phyloP scores from a whole-genome alignment of 2,113 vertebrate species.

The Microtus montanus region DNA sequence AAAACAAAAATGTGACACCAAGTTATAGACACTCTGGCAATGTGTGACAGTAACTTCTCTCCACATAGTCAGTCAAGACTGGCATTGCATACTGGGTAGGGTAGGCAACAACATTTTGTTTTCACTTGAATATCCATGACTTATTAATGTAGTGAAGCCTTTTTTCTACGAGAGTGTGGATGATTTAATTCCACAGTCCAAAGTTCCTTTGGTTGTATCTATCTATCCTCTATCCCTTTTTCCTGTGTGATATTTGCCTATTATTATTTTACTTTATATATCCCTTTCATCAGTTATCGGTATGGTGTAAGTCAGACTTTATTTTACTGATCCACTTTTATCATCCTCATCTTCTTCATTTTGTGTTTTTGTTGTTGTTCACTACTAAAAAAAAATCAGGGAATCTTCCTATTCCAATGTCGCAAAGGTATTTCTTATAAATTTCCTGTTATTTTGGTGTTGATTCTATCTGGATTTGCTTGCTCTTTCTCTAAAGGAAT shows the following conservation, averaged over 20 bases:
- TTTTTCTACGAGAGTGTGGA: neutral
- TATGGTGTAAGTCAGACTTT: neutral
- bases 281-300: slow-evolving; percentile 24
- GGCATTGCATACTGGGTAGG: neutral
- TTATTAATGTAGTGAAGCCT: slow-evolving; percentile 48
- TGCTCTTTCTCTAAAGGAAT: neutral
- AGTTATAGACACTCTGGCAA: slow-evolving; percentile 45
- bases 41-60: neutral
- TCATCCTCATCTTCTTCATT: neutral
- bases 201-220: neutral
- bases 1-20: neutral
- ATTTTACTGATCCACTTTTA: slow-evolving; percentile 34
- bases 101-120: neutral
- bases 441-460: slow-evolving; percentile 44
- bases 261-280: slow-evolving; percentile 53
- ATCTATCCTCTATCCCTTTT: neutral
- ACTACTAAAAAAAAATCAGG: neutral
- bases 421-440: neutral
- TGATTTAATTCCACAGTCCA: neutral
- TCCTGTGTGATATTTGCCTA: neutral
- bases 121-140: slow-evolving; percentile 38
- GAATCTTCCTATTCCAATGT: neutral
- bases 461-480: neutral
- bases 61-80: neutral
- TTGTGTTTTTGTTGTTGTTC: neutral